phyloP scores from a whole-genome alignment of 2,113 vertebrate genomes.

The Phyllostomus hastatus region DNA sequence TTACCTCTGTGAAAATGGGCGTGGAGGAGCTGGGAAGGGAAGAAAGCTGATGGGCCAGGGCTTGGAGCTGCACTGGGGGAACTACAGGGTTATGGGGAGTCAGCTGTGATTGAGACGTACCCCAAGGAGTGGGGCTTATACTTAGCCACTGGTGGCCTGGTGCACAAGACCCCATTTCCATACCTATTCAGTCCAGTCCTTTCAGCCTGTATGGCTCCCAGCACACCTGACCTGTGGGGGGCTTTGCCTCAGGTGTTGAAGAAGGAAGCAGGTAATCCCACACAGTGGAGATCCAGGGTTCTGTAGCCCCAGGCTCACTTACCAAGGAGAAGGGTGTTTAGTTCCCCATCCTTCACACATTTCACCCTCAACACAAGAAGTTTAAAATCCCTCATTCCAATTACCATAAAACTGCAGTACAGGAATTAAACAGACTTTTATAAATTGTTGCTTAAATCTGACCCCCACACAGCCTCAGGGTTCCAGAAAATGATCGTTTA shows the following conservation, averaged over 20 bases:
- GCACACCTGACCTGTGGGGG: not conserved
- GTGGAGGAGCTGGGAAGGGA: not conserved
- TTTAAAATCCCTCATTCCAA: not conserved
- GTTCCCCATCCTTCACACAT: not conserved
- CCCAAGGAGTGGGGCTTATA: not conserved
- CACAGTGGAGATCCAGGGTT: too few species aligned
- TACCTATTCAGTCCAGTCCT: not conserved
- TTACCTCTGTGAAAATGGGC: not conserved
- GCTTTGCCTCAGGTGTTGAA: not conserved
- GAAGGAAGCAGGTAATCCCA: not conserved
- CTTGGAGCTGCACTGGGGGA: not conserved
- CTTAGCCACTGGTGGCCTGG: not conserved
- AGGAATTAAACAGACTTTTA: not conserved
- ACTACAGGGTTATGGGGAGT: too few species aligned
- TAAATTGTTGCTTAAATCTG: not conserved
- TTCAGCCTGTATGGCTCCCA: not conserved
- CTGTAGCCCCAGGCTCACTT: not conserved
- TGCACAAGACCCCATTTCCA: not conserved
- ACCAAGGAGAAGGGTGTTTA: not conserved
- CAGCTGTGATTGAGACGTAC: not conserved
- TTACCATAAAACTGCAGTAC: not conserved
- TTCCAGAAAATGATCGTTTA: not conserved
- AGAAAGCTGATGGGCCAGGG: not conserved
- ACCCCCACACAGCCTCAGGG: not conserved
- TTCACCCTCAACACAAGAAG: not conserved